Percentiles rank a stretch among this genome's conserved stretches.
Conservation (phyloP, 1,140 invertebrate species). For the Calycopis cecrops region DNA sequence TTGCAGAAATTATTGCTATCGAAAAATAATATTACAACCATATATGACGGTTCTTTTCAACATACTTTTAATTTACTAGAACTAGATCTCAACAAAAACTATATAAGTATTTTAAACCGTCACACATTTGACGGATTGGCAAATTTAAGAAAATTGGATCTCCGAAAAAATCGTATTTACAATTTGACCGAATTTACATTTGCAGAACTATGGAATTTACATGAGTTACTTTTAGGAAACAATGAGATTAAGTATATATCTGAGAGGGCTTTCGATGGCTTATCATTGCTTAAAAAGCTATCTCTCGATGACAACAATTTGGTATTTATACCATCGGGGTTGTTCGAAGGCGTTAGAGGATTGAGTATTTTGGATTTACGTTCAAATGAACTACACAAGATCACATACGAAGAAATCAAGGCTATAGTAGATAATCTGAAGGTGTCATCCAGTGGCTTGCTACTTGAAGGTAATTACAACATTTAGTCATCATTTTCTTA, state of each 20-base stretch:
- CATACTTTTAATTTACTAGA: slow-evolving; percentile 5
- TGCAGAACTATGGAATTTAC: slow-evolving; percentile 5
- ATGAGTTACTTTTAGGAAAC: not conserved
- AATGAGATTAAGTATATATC: slow-evolving; percentile 1
- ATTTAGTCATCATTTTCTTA: too few species aligned
- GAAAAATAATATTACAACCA: not conserved
- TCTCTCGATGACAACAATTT: slow-evolving; percentile 6
- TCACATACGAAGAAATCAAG: slow-evolving; percentile 2
- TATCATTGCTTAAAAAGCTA: not conserved
- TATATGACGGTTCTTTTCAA: slow-evolving; percentile 3
- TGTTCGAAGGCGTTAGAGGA: slow-evolving; percentile 1
- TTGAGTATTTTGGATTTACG: slow-evolving; percentile 3
- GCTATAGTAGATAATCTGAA: slow-evolving; percentile 3
- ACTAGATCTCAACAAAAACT: slow-evolving; percentile 4
- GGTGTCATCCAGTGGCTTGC: not conserved
- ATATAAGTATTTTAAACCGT: not conserved
- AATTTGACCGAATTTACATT: slow-evolving; percentile 6
- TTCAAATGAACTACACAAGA: slow-evolving; percentile 1
- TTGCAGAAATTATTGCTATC: slow-evolving; percentile 2
- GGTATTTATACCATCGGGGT: not conserved
- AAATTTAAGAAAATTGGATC: slow-evolving; percentile 7
- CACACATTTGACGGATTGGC: slow-evolving; percentile 5
- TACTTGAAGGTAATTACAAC: slow-evolving; percentile 4
- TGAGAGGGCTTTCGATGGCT: not conserved
- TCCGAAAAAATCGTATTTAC: slow-evolving; percentile 1